Evolutionary conservation across 2,888 invertebrate genomes (phyloP).

Genomic region (Agrotis exclamationis): DNA sequence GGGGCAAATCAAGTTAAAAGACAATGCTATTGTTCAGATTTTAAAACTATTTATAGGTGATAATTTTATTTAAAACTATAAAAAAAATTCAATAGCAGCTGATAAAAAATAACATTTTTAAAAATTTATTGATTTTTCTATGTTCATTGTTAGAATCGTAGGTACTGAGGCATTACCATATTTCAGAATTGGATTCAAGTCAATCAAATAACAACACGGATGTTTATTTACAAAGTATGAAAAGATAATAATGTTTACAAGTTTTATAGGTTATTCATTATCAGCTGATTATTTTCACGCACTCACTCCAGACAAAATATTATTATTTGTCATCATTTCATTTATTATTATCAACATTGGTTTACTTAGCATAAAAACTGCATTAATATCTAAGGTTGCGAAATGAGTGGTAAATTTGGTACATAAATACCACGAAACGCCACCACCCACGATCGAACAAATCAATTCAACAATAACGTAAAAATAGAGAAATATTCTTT

Average conservation of each 20-base stretch:
- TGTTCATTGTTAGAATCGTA: background rate
- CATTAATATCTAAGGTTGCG: slow-evolving; percentile 9
- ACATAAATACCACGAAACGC: slow-evolving; percentile 22
- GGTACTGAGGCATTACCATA: too few species aligned
- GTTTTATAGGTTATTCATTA: slow-evolving; percentile 67
- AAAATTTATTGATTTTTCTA: background rate
- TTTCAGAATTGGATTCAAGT: slow-evolving; percentile 5
- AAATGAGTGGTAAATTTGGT: slow-evolving; percentile 16
- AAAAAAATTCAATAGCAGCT: background rate
- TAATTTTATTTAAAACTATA: too few species aligned
- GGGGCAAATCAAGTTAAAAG: slow-evolving; percentile 11
- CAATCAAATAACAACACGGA: slow-evolving; percentile 11
- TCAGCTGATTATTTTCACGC: slow-evolving; percentile 63
- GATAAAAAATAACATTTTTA: background rate
- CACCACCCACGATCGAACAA: slow-evolving; percentile 55
- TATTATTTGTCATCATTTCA: slow-evolving; percentile 18
- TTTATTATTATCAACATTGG: background rate
- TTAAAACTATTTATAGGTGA: too few species aligned
- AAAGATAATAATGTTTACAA: slow-evolving; percentile 57
- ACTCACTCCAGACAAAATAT: slow-evolving; percentile 22
- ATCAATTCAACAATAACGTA: slow-evolving; percentile 48
- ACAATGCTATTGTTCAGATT: too few species aligned
- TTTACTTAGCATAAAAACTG: background rate
- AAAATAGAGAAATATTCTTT: slow-evolving; percentile 11
- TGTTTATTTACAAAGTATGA: slow-evolving; percentile 23